A percentile compares a stretch with the other conserved stretches of the same genome.
These are phyloP conservation scores for Polydesmus complanatus DNA, from an alignment of 2,888 invertebrate species.

Conservation along the genomic window DNA sequence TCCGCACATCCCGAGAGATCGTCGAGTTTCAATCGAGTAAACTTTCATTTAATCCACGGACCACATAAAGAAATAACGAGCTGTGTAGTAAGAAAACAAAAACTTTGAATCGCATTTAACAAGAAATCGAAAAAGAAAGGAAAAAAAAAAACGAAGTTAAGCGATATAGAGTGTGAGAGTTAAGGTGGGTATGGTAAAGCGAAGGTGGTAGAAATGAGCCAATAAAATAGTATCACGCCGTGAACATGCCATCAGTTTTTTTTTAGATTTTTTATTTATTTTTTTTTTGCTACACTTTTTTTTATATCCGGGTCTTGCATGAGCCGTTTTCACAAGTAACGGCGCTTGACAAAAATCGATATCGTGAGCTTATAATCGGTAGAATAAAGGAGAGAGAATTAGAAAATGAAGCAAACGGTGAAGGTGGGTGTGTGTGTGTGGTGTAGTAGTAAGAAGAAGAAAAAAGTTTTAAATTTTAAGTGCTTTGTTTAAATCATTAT, in stretches of 20 bases:
- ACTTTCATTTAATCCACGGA: not conserved
- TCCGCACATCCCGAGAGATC: not conserved
- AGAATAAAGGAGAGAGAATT: no score
- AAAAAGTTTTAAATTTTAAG: no score
- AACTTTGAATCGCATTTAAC: not conserved
- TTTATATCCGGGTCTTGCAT: not conserved
- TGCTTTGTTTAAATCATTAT: no score
- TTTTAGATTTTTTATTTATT: not conserved
- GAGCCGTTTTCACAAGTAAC: not conserved
- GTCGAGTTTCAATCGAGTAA: not conserved
- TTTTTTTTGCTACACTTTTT: not conserved
- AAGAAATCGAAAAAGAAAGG: not conserved
- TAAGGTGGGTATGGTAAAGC: not conserved
- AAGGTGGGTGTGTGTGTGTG: no score
- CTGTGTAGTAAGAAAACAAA: not conserved
- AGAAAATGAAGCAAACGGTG: no score
- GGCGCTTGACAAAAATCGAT: not conserved
- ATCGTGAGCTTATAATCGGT: no score
- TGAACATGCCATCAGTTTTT: not conserved
- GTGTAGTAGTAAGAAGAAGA: no score
- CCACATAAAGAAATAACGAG: not conserved
- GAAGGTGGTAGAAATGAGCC: not conserved
- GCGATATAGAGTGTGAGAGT: no score
- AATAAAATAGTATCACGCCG: not conserved
- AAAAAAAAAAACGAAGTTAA: no score